phyloP scores from a whole-genome alignment of 2,797 vertebrate species.

The Urocyon cinereoargenteus region DNA sequence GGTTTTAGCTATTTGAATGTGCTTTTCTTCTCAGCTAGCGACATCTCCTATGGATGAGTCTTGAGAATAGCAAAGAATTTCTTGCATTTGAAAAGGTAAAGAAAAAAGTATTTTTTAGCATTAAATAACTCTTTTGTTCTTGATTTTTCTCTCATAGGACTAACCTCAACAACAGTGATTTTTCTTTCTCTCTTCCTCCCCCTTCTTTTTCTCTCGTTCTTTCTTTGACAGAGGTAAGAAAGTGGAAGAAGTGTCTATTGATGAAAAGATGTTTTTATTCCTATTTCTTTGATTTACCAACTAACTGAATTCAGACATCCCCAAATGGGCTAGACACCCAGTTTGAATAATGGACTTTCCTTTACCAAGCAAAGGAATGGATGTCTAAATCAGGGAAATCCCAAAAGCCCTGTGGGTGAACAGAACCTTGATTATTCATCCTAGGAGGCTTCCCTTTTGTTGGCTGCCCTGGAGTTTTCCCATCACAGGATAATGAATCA shows the following conservation, averaged over 20 bases:
- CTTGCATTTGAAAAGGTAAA: background rate
- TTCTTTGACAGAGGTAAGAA: background rate
- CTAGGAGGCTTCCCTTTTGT: background rate
- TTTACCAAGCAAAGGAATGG: background rate
- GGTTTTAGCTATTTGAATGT: background rate
- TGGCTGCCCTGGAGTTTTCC: background rate
- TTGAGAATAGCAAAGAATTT: constrained; percentile 43
- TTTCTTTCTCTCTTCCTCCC: background rate
- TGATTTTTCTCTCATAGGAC: background rate
- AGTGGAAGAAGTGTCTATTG: background rate
- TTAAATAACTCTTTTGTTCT: background rate
- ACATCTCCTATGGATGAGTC: background rate
- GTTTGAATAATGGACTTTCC: background rate
- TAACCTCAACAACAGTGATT: background rate
- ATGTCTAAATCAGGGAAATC: background rate
- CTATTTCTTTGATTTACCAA: background rate
- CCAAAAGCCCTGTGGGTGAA: background rate
- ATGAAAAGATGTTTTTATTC: background rate
- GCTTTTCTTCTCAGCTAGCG: constrained; percentile 26
- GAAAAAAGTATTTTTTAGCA: background rate
- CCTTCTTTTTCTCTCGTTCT: background rate
- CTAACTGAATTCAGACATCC: background rate
- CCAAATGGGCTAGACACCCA: background rate
- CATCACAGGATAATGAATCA: background rate
- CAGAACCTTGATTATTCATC: background rate